Evolutionary conservation across 2,888 invertebrate species (phyloP), one percentile per base, ranked within the genome.

Genomic region (Napeogenes sylphis): DNA sequence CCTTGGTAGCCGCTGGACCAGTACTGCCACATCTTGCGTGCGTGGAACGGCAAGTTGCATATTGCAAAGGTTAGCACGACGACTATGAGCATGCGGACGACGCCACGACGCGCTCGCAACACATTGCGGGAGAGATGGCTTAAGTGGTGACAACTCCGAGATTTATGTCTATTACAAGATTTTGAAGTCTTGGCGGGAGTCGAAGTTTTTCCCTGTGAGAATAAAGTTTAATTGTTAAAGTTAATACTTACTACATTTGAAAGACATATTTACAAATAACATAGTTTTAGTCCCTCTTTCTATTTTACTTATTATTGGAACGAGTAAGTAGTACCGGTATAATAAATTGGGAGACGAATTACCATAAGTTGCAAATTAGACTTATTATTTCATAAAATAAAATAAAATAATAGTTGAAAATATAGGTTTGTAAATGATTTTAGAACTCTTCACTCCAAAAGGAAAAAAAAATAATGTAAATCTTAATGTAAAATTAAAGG

Each of bases 21-120:
- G 83, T 95, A 95, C 79, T 95, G 95, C 95, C 96, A 96, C 92
- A 96, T 93, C 80, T 96, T 96, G 46, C 97, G 92, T 1, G 95
- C 95, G 85, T 98, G 97, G 85, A 96, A 95, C 0, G 98, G 98
- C 67, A 98, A 88, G 83, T 97, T 97, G 87, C 97, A 97, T 46
- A 97, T 79, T 14, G 97, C 97, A 84, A 98, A 98, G 59, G 96
- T 95, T 70, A 96, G 92, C 57, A 98, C 97, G 56, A 98, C 95
- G 38, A 96, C 94, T 67, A 98, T 95, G 71, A 98, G 92, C 93
- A 98, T 95, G 68, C 96, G 94, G 71, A 98, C 96, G 57, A 98
- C 97, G 56, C 96, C 95, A 45, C 96, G 92, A 30, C 97, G 92
- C 35, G 96, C 96, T 59, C 94, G 92, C 66, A 97, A 83, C 12